Conservation (phyloP, 1,140 invertebrate species). For the Lordiphosa collinella region DNA sequence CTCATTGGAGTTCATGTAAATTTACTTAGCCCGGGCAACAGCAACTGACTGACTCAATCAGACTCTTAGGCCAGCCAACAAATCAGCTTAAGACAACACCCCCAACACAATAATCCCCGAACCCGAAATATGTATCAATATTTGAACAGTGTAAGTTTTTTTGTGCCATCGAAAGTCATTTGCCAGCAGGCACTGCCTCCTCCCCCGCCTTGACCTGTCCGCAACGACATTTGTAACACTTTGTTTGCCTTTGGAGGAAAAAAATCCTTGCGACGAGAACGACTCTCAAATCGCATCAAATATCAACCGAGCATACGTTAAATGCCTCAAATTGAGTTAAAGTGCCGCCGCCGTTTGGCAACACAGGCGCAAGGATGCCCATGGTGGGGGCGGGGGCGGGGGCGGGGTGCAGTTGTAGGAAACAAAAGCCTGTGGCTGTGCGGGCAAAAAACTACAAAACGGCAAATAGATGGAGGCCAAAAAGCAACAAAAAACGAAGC, state of each 20-base stretch:
- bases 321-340: slow-evolving; percentile 79
- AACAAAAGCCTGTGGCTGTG: slow-evolving; percentile 61
- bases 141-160: slow-evolving; percentile 51
- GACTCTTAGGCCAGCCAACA: slow-evolving; percentile 59
- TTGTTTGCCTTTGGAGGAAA: slow-evolving; percentile 58
- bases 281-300: slow-evolving; percentile 76
- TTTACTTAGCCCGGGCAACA: slow-evolving; percentile 15
- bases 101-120: slow-evolving; percentile 21
- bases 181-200: slow-evolving; percentile 28
- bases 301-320: slow-evolving; percentile 79
- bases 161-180: slow-evolving; percentile 62
- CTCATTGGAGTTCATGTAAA: slow-evolving; percentile 37
- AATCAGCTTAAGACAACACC: slow-evolving; percentile 74
- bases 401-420: too few relatives aligned
- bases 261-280: neutral
- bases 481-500: slow-evolving; percentile 17
- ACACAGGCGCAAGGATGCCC: neutral
- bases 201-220: slow-evolving; percentile 10
- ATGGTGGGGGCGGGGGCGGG: neutral
- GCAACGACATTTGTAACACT: slow-evolving; percentile 72
- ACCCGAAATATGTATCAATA: slow-evolving; percentile 27
- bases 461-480: slow-evolving; percentile 3
- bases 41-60: slow-evolving; percentile 55
- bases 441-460: slow-evolving; percentile 37
- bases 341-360: slow-evolving; percentile 58